Percentiles rank a stretch among this genome's conserved stretches.
phyloP scores from a whole-genome alignment of 2,888 invertebrate genomes.

The Chaitophorus viminalis region DNA sequence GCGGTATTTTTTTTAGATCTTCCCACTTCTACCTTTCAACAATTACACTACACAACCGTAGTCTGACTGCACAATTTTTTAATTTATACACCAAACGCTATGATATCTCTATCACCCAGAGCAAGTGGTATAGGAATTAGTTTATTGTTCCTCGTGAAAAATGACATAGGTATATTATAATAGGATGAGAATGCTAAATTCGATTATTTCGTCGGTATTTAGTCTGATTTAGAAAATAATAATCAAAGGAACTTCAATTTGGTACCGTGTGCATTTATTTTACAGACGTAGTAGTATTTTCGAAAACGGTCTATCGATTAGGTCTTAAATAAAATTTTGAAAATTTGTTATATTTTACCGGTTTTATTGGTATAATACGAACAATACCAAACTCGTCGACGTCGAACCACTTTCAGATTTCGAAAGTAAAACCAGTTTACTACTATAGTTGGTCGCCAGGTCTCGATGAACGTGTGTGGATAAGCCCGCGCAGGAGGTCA shows the following conservation, averaged over 20 bases:
- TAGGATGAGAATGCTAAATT: background rate
- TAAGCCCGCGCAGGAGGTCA: conserved; percentile 42
- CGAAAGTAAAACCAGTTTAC: conserved; percentile 55
- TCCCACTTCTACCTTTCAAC: no score
- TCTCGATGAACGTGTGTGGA: background rate
- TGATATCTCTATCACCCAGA: background rate
- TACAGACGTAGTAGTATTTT: background rate
- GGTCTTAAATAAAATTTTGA: background rate
- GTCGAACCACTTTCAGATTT: conserved; percentile 48
- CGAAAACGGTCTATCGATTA: background rate
- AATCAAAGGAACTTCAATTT: background rate
- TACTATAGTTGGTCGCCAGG: background rate
- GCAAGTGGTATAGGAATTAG: background rate
- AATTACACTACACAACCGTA: no score
- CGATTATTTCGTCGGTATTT: background rate
- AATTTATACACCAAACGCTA: background rate
- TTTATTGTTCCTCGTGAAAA: background rate
- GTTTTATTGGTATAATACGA: conserved; percentile 10
- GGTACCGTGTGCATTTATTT: no score
- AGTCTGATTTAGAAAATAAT: background rate
- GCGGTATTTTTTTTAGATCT: no score
- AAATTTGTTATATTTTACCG: conserved; percentile 19
- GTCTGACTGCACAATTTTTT: background rate
- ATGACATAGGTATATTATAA: no score
- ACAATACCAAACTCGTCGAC: conserved; percentile 39